Base-by-base conservation (phyloP, 2,797 vertebrate species). In the Leptoclinus maculatus region DNA sequence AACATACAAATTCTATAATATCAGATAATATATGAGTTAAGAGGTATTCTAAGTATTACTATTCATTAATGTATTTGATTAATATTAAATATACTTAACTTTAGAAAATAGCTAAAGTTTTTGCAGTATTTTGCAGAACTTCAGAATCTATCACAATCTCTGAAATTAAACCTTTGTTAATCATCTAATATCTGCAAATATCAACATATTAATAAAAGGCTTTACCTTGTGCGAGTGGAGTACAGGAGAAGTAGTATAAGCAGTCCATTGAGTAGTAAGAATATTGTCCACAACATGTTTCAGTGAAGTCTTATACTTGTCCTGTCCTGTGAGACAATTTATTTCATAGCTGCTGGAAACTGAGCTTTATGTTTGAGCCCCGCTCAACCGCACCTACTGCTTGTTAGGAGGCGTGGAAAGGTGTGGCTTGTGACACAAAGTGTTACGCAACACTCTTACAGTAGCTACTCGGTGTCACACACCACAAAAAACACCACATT, bases 211-310 rank as follows among this genome's bases (percentile, higher is more conserved):
- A 66, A 71, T 45, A 5, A 56, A 54, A 23, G 41, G 23, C 64
- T 75, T 93, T 92, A 96, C 95, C 95, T 94, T 54, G 17, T 88
- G 29, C 94, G 91, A 41, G 77, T 79, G 5, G 17, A 83, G 78
- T 14, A 92, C 14, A 93, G 23, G 12, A 93, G 13, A 53, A 88
- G 2, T n/a, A 94, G 23, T 16, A 84, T 14, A 17, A 94, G 25
- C 17, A 94, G 39, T 71, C 86, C 90, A 51, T 4, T 84, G 25
- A 94, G 38, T 9, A 93, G 23, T 12, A 93, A 49, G 11, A 92
- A 63, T 66, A 83, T 66, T 23, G 82, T 88, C 93, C 91, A 91
- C 63, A 91, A 14, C 95, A 95, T 95, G 59, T 66, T 86, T 75
- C 39, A 8, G 56, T 71, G 6, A 36, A 8, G 76, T 71, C 19